Conservation (phyloP, 37 sponge, comb jelly and placozoan genomes). For the Petrosia ficiformis region DNA sequence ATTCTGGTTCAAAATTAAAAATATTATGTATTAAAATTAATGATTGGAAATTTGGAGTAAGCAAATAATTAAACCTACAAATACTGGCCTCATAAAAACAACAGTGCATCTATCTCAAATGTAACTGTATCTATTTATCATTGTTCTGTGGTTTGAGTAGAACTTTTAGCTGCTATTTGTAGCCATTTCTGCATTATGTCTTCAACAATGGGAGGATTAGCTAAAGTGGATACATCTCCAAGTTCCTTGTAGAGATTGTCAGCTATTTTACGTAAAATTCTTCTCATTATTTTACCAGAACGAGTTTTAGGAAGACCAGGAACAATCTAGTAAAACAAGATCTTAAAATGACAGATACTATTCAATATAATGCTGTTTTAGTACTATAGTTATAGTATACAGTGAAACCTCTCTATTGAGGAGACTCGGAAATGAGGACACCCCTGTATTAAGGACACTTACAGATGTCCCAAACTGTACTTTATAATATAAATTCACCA, state of each 20-base stretch:
- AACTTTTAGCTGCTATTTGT: background rate
- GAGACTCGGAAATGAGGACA: too few relatives aligned
- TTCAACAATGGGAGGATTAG: conserved; percentile 83
- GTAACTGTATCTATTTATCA: background rate
- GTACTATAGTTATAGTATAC: too few relatives aligned
- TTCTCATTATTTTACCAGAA: conserved; percentile 97
- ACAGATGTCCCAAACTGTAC: too few relatives aligned
- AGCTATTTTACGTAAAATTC: conserved; percentile 90
- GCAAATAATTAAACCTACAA: background rate
- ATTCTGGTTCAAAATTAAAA: too few relatives aligned
- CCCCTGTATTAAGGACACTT: too few relatives aligned
- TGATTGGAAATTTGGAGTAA: too few relatives aligned
- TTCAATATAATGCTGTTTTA: too few relatives aligned
- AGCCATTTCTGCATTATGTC: conserved; percentile 13
- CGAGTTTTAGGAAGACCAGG: conserved; percentile 96
- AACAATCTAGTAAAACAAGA: conserved; percentile 43
- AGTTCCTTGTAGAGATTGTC: conserved; percentile 60
- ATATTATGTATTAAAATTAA: too few relatives aligned
- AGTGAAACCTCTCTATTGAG: too few relatives aligned
- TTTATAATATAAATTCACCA: too few relatives aligned
- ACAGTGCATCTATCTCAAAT: background rate
- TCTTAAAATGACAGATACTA: background rate
- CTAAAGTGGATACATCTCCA: conserved; percentile 89
- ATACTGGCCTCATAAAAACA: background rate
- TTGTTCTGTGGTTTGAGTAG: background rate